Evolutionary conservation across 2,113 vertebrate species (phyloP).

Genomic region (Elephas maximus): DNA sequence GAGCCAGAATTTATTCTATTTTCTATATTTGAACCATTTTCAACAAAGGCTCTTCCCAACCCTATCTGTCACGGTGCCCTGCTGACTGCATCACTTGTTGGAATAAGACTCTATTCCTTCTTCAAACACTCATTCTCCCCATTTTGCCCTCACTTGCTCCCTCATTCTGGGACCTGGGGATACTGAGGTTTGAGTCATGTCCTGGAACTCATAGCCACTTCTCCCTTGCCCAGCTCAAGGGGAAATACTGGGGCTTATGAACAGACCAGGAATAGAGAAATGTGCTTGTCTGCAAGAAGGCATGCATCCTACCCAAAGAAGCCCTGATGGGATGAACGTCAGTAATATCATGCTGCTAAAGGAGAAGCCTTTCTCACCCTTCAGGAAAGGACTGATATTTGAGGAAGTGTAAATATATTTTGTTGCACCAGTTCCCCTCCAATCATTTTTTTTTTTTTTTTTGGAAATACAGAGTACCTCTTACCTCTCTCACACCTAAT

Average conservation of each 20-base stretch:
- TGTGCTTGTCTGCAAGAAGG: background rate
- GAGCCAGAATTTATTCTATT: conserved; percentile 71
- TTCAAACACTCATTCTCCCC: background rate
- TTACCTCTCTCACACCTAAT: background rate
- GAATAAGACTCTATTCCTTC: background rate
- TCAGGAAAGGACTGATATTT: background rate
- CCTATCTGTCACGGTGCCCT: conserved; percentile 8
- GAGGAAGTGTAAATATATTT: background rate
- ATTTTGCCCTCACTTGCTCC: background rate
- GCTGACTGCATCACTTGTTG: conserved; percentile 36
- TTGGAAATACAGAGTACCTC: background rate
- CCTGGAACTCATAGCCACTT: background rate
- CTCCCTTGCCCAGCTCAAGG: background rate
- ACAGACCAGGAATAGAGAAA: background rate
- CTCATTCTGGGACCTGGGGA: background rate
- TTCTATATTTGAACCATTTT: conserved; percentile 65
- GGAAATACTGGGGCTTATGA: background rate
- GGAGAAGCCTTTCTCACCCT: rapidly evolving
- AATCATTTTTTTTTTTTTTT: no score
- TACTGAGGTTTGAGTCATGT: background rate
- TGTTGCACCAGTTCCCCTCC: background rate
- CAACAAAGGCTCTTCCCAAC: conserved; percentile 60
- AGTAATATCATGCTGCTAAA: background rate
- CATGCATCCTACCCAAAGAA: background rate
- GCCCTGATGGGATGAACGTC: rapidly evolving